A percentile compares a stretch with the other conserved stretches of the same genome.
phyloP scores from a whole-genome alignment of 2,888 invertebrate genomes.

The Amitus sp. region DNA sequence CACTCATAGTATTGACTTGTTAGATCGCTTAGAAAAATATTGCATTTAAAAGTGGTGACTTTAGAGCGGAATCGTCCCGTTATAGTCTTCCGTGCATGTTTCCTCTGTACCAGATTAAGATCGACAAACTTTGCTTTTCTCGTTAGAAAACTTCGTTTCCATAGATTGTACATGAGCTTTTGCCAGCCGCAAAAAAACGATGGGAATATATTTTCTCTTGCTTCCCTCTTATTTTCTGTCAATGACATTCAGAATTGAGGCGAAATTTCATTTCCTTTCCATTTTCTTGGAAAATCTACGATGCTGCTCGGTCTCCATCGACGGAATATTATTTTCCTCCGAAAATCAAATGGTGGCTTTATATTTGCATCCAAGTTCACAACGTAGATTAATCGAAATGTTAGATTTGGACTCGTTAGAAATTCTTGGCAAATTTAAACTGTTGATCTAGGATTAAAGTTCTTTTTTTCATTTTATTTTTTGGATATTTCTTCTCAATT shows the following conservation, averaged over 20 bases:
- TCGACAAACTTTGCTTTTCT: constrained; percentile 10
- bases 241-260: neutral
- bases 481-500: too few relatives aligned
- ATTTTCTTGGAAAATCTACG: too few relatives aligned
- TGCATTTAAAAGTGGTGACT: neutral
- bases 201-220: neutral
- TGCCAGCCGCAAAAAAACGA: neutral
- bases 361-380: too few relatives aligned
- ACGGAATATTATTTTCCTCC: too few relatives aligned
- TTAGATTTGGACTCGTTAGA: too few relatives aligned
- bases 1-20: constrained; percentile 33
- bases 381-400: too few relatives aligned
- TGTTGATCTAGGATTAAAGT: too few relatives aligned
- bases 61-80: constrained; percentile 15
- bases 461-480: too few relatives aligned
- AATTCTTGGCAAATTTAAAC: too few relatives aligned
- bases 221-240: neutral
- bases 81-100: constrained; percentile 31
- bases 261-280: too few relatives aligned
- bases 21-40: constrained; percentile 30
- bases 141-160: constrained; percentile 4
- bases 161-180: neutral
- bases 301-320: too few relatives aligned
- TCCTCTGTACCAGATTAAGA: constrained; percentile 1
- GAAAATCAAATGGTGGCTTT: too few relatives aligned